Base-by-base conservation (phyloP, 2,888 invertebrate species). In the Ceriagrion tenellum region DNA sequence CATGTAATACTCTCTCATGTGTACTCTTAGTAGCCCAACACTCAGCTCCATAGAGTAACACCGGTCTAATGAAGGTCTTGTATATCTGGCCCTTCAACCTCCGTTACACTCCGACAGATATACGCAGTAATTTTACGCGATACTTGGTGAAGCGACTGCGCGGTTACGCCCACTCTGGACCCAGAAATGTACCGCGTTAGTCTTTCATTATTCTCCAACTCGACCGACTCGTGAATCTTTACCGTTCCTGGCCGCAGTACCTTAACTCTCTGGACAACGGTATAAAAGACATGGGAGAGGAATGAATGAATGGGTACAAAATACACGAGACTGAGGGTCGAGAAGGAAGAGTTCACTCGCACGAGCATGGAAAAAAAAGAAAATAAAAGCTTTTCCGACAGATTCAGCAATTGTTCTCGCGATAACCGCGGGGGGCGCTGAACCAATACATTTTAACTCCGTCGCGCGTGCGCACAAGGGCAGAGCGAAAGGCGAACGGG, bases 381-480 rank as follows among this genome's bases (percentile, higher is more conserved):
- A 59, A 47, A 47, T 47, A 47, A 47, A 47, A 47, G 47, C 59
- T n/a, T 69, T 69, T 69, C 69, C 69, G n/a, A n/a, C 69, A 69
- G 69, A 69, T 69, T 69, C 69, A 69, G 69, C 69, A 69, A 69
- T 69, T 69, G 69, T 69, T 69, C 69, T 26, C 69, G 69, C 69
- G 69, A 69, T 69, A 69, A 69, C 69, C 69, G 69, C 69, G 26
- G 59, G 20, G 59, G n/a, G 69, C 69, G 69, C 69, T 69, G 69
- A 69, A 69, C 69, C 69, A 69, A 69, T 69, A 13, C 69, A n/a
- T n/a, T 59, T 59, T 59, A 59, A 59, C 59, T 59, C 59, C 18
- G n/a, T 69, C 69, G 26, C 69, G 59, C 59, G 59, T 23, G 47
- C 47, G 47, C 47, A 47, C 47, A 47, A 47, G 47, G 47, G 47